Conservation (phyloP, 2,888 invertebrate species). For the Aleiodes alternator region DNA sequence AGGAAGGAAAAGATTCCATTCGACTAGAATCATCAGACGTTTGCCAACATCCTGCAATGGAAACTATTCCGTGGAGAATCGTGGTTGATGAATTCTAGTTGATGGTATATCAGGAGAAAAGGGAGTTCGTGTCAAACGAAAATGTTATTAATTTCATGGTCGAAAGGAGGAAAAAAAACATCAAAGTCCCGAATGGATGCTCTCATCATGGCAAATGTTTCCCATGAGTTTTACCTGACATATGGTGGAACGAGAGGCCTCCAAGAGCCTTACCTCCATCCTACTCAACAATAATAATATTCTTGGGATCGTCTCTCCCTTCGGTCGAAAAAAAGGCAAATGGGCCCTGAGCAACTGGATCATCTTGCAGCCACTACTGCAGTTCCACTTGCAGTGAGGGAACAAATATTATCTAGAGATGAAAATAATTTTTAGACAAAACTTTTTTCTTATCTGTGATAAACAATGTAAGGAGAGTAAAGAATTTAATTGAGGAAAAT, state of each 20-base stretch:
- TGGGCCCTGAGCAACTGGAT: not conserved
- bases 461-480: no score
- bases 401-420: no score
- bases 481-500: no score
- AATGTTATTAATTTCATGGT: not conserved
- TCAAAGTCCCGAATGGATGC: slow-evolving; percentile 4
- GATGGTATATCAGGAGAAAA: no score
- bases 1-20: slow-evolving; percentile 8
- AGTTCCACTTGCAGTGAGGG: no score
- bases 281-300: slow-evolving; percentile 17
- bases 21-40: not conserved
- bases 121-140: not conserved
- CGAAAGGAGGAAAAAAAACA: not conserved
- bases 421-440: no score
- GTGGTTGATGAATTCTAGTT: no score
- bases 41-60: not conserved
- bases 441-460: no score
- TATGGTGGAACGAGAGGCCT: slow-evolving; percentile 16
- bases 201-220: not conserved
- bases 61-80: not conserved
- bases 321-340: not conserved
- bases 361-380: slow-evolving; percentile 17
- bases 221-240: slow-evolving; percentile 31
- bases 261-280: slow-evolving; percentile 3
- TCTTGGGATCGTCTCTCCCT: slow-evolving; percentile 24